Evolutionary conservation across 2,113 vertebrate genomes (phyloP).

Genomic region (Podocnemis expansa): DNA sequence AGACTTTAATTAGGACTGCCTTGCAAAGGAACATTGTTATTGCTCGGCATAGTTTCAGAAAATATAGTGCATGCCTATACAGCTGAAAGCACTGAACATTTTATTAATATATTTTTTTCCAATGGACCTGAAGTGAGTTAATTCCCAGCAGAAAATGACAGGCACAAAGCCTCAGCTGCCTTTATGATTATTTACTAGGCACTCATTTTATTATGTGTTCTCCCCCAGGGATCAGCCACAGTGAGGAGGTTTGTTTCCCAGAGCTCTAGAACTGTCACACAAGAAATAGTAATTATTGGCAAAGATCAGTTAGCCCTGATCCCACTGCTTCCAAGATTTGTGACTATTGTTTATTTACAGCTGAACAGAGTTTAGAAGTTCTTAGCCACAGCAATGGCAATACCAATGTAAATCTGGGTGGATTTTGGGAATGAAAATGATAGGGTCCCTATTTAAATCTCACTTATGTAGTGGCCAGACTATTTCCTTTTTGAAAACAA

Average conservation of each 20-base stretch:
- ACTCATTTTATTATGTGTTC: not conserved
- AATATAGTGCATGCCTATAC: fast-evolving
- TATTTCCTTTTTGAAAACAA: not conserved
- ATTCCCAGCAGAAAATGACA: slow-evolving; percentile 8
- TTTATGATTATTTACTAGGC: slow-evolving; percentile 14
- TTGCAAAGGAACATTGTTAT: not conserved
- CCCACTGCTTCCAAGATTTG: not conserved
- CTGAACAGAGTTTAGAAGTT: not conserved
- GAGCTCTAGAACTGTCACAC: not conserved
- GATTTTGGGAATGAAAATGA: not conserved
- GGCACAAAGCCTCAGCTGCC: not conserved
- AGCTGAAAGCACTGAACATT: not conserved
- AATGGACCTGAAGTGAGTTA: not conserved
- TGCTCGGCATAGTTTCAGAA: not conserved
- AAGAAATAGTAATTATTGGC: not conserved
- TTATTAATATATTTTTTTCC: not conserved
- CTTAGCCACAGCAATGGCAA: not conserved
- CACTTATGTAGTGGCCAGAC: not conserved
- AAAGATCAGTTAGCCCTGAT: not conserved
- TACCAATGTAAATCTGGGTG: fast-evolving
- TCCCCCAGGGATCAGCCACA: fast-evolving
- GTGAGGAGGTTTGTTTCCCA: not conserved
- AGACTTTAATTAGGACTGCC: not conserved
- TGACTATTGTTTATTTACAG: not conserved
- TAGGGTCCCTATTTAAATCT: not conserved